Evolutionary conservation across 1,140 invertebrate genomes (phyloP).

Genomic region (Phymorhynchus buccinoides): DNA sequence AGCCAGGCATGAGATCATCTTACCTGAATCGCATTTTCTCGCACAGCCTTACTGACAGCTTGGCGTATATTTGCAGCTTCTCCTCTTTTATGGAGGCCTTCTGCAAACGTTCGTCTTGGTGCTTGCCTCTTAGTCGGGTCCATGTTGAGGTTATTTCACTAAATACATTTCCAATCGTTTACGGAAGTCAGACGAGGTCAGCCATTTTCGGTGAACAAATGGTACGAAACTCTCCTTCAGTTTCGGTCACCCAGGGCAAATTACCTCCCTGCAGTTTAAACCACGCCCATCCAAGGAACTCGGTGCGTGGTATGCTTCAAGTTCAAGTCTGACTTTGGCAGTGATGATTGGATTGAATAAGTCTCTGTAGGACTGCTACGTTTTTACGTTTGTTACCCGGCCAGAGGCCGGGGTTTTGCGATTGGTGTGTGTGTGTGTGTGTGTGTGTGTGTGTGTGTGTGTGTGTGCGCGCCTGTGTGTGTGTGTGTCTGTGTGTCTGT

Average conservation of each 20-base stretch:
- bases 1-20: conserved; percentile 26
- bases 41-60: conserved; percentile 49
- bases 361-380: background rate
- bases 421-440: too few species aligned
- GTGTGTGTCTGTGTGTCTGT: too few species aligned
- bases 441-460: background rate
- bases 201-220: background rate
- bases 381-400: background rate
- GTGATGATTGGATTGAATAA: background rate
- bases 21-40: conserved; percentile 55
- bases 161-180: conserved; percentile 24
- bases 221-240: conserved; percentile 22
- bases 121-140: background rate
- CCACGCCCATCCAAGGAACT: background rate
- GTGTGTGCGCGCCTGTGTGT: too few species aligned
- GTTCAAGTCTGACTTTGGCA: too few species aligned
- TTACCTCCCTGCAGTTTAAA: background rate
- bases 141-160: conserved; percentile 32
- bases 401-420: too few species aligned
- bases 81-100: conserved; percentile 48
- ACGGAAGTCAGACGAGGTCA: conserved; percentile 25
- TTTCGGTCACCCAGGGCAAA: background rate
- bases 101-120: conserved; percentile 51
- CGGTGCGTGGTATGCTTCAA: background rate
- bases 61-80: conserved; percentile 55